A percentile compares a stretch with the other conserved stretches of the same genome.
phyloP scores from a whole-genome alignment of 2,888 invertebrate genomes.

The Pomacea canaliculata region DNA sequence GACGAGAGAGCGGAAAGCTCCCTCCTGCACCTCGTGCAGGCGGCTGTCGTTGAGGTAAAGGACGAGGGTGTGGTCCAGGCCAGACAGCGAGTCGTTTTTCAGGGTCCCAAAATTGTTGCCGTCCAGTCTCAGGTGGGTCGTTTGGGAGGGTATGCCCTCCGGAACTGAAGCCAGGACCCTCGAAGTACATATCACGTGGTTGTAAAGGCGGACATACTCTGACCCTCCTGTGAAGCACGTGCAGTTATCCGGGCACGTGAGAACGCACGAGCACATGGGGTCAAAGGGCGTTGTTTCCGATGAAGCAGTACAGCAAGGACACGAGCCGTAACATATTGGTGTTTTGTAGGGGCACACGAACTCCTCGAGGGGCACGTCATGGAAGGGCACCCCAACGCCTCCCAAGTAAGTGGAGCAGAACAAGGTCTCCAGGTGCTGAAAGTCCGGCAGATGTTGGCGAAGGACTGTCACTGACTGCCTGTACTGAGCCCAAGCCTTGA shows the following conservation, averaged over 20 bases:
- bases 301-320: conserved; percentile 22
- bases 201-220: conserved; percentile 4
- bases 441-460: conserved; percentile 7
- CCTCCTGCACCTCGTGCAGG: conserved; percentile 25
- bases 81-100: not conserved
- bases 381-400: not conserved
- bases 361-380: conserved; percentile 27
- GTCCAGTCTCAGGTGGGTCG: conserved; percentile 45
- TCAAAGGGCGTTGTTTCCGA: not conserved
- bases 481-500: conserved; percentile 27
- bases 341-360: conserved; percentile 27
- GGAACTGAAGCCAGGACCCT: conserved; percentile 38
- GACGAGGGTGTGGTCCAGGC: conserved; percentile 15
- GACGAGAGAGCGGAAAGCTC: conserved; percentile 13
- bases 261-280: conserved; percentile 23
- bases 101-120: conserved; percentile 43
- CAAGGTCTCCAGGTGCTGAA: conserved; percentile 9
- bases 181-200: conserved; percentile 38
- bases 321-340: conserved; percentile 18
- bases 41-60: conserved; percentile 43
- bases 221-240: conserved; percentile 29
- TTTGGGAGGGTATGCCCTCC: conserved; percentile 39
- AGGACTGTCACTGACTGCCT: conserved; percentile 1
- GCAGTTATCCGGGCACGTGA: conserved; percentile 31
- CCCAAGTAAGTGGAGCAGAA: conserved; percentile 4